Percentiles rank a stretch among this genome's conserved stretches.
These are phyloP conservation scores for Drosophila asahinai DNA, from an alignment of 1,140 invertebrate species.

Conservation along the genomic window DNA sequence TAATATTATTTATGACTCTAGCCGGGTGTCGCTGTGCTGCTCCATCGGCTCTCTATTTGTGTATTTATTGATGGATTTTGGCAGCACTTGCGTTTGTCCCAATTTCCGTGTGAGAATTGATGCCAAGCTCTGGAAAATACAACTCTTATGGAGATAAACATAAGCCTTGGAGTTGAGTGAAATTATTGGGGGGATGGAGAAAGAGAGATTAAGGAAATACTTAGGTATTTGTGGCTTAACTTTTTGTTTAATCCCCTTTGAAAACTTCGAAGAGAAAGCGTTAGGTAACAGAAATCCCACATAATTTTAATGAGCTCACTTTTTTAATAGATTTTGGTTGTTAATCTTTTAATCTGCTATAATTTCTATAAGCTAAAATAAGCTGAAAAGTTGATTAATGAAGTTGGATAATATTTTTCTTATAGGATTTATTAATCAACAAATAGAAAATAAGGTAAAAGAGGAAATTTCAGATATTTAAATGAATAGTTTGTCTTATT, in stretches of 20 bases:
- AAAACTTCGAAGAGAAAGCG: slow-evolving; percentile 6
- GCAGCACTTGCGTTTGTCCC: slow-evolving; percentile 55
- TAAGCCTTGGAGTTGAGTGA: slow-evolving; percentile 33
- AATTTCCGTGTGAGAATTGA: slow-evolving; percentile 51
- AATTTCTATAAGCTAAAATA: not conserved
- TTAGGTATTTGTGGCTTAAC: not conserved
- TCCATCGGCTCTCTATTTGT: slow-evolving; percentile 7
- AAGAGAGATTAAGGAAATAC: not conserved
- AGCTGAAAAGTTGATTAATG: not conserved
- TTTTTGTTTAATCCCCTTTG: not conserved
- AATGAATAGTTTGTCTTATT: no score
- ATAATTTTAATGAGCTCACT: not conserved
- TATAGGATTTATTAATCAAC: no score
- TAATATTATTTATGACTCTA: slow-evolving; percentile 68
- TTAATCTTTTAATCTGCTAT: not conserved
- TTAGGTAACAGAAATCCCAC: not conserved
- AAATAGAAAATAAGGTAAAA: no score
- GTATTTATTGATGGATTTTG: slow-evolving; percentile 57
- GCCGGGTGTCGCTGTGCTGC: slow-evolving; percentile 37
- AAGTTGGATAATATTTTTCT: not conserved
- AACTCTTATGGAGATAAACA: slow-evolving; percentile 33
- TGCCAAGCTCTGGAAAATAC: slow-evolving; percentile 15
- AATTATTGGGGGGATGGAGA: slow-evolving; percentile 10
- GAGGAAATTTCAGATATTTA: no score
- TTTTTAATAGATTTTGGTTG: not conserved